phyloP scores from a whole-genome alignment of 2,888 invertebrate species.

The Ophion slaviceki region DNA sequence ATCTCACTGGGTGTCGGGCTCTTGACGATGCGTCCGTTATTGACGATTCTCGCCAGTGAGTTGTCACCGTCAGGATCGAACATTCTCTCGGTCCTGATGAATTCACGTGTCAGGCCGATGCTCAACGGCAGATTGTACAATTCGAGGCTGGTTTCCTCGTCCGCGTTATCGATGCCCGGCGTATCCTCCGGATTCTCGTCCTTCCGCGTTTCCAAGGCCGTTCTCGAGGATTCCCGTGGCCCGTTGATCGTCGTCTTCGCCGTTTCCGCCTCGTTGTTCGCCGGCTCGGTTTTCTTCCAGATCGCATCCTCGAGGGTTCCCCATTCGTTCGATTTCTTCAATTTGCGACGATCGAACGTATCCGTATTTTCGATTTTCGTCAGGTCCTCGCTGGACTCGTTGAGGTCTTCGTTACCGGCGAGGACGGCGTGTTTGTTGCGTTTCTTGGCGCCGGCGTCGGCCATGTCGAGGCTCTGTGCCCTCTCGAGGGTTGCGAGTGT shows the following conservation, averaged over 20 bases:
- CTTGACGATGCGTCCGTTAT: slow-evolving; percentile 77
- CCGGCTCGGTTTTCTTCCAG: slow-evolving; percentile 84
- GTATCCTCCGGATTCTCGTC: slow-evolving; percentile 74
- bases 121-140: slow-evolving; percentile 79
- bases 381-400: slow-evolving; percentile 81
- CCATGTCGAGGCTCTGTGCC: slow-evolving; percentile 92
- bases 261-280: slow-evolving; percentile 74
- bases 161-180: slow-evolving; percentile 12
- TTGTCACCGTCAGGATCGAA: slow-evolving; percentile 80
- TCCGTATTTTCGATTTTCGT: slow-evolving; percentile 87
- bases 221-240: slow-evolving; percentile 87
- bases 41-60: slow-evolving; percentile 78
- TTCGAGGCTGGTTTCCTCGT: slow-evolving; percentile 74
- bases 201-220: slow-evolving; percentile 86
- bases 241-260: slow-evolving; percentile 78
- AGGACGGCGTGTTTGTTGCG: slow-evolving; percentile 84
- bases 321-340: slow-evolving; percentile 91
- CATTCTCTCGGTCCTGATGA: slow-evolving; percentile 76
- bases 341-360: slow-evolving; percentile 88
- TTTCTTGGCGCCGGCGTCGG: slow-evolving; percentile 87
- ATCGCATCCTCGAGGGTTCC: slow-evolving; percentile 91
- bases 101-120: slow-evolving; percentile 77
- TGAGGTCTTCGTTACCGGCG: slow-evolving; percentile 84
- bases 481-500: slow-evolving; percentile 88
- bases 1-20: slow-evolving; percentile 75